Evolutionary conservation across 2,888 invertebrate species (phyloP).

Genomic region (Cartodere bifasciata): DNA sequence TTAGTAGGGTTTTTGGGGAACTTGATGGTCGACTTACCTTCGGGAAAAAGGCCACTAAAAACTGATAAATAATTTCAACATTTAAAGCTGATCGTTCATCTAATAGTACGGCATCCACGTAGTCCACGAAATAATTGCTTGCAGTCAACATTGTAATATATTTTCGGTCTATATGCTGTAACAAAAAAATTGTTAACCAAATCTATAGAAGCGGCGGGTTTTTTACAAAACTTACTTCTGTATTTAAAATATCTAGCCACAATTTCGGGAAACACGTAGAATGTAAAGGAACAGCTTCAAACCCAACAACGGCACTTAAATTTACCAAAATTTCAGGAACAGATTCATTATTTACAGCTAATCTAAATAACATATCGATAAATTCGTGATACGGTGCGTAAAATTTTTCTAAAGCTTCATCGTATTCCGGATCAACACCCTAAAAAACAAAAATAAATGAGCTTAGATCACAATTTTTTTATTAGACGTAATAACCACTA

Average conservation of each 20-base stretch:
- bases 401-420: conserved; percentile 60
- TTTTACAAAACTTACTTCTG: conserved; percentile 41
- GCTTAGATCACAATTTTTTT: no score
- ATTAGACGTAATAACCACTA: no score
- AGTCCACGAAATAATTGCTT: conserved; percentile 76
- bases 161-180: conserved; percentile 61
- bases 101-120: conserved; percentile 76
- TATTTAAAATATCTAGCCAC: conserved; percentile 79
- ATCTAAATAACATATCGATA: conserved; percentile 73
- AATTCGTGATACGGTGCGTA: conserved; percentile 83
- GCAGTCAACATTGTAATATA: conserved; percentile 70
- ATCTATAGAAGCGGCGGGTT: not conserved
- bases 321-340: conserved; percentile 77
- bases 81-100: conserved; percentile 80
- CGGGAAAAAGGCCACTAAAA: conserved; percentile 79
- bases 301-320: conserved; percentile 78
- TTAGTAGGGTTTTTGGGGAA: not conserved
- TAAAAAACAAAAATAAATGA: conserved; percentile 32
- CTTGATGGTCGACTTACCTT: conserved; percentile 45
- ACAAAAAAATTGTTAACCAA: not conserved
- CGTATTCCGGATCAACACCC: conserved; percentile 67
- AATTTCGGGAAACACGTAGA: conserved; percentile 82
- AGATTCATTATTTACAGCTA: conserved; percentile 79
- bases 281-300: conserved; percentile 80
- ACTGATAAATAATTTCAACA: conserved; percentile 74